Conservation (phyloP, 2,113 vertebrate species). For the Holacanthus passer region DNA sequence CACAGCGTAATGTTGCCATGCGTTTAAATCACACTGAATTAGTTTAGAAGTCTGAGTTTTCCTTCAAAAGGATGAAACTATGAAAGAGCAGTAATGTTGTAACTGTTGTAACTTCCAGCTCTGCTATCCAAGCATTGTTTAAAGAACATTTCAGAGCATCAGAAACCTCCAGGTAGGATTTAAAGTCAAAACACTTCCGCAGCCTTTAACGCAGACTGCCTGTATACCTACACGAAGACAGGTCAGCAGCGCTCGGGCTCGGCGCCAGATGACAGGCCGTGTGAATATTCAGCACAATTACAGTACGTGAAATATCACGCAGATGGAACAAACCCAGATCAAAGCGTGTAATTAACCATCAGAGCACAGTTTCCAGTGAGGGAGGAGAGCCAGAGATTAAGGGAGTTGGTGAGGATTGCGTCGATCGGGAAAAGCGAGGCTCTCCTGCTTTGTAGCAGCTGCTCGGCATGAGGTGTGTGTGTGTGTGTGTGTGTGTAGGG, state of each 20-base stretch:
- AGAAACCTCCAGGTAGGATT: conserved; percentile 35
- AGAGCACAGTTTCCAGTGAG: conserved; percentile 61
- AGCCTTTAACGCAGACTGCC: conserved; percentile 19
- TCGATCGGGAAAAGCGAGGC: conserved; percentile 30
- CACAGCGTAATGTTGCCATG: neutral
- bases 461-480: neutral
- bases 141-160: conserved; percentile 2
- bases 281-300: conserved; percentile 71
- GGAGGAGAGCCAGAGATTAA: conserved; percentile 64
- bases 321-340: conserved; percentile 69
- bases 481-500: neutral
- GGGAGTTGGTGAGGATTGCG: conserved; percentile 38
- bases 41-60: neutral
- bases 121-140: conserved; percentile 10
- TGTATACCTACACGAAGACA: neutral
- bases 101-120: neutral
- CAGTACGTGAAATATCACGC: conserved; percentile 53
- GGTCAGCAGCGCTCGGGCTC: conserved; percentile 8
- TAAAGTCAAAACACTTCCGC: conserved; percentile 37
- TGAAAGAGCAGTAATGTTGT: neutral
- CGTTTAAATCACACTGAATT: neutral
- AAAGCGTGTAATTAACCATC: conserved; percentile 73
- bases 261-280: conserved; percentile 15
- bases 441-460: conserved; percentile 20
- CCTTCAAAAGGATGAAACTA: neutral